Evolutionary conservation across 2,888 invertebrate species (phyloP).

Genomic region (Ichneumoninae sp.): DNA sequence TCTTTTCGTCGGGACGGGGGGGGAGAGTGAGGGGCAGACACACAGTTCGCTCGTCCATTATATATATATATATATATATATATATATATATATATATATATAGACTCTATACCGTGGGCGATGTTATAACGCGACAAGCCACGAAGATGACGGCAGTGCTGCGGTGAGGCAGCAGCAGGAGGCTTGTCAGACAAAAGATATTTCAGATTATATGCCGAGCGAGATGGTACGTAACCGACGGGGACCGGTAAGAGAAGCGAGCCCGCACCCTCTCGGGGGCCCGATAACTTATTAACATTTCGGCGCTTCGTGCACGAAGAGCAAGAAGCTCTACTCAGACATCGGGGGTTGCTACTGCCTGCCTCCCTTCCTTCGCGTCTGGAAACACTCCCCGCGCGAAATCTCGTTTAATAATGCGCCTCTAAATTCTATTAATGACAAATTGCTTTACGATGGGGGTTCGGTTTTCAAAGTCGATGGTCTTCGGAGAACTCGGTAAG

Average conservation of each 20-base stretch:
- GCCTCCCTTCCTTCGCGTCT: constrained; percentile 44
- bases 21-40: background rate
- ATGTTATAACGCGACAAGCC: constrained; percentile 18
- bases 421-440: constrained; percentile 74
- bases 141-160: constrained; percentile 36
- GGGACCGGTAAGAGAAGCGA: constrained; percentile 45
- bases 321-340: constrained; percentile 51
- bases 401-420: constrained; percentile 69
- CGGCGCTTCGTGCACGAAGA: constrained; percentile 39
- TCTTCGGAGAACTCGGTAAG: constrained; percentile 20
- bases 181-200: constrained; percentile 59
- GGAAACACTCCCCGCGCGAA: constrained; percentile 40
- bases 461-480: constrained; percentile 46
- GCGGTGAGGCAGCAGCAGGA: constrained; percentile 27
- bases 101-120: background rate
- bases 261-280: constrained; percentile 53
- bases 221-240: constrained; percentile 38
- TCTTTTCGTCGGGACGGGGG: constrained; percentile 4
- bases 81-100: background rate
- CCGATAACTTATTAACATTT: constrained; percentile 70
- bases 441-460: constrained; percentile 71
- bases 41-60: constrained; percentile 8
- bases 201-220: constrained; percentile 56
- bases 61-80: background rate
- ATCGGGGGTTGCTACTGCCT: constrained; percentile 37